Base-by-base conservation (phyloP, 2,888 invertebrate species). In the Cremastobaeus sp. region DNA sequence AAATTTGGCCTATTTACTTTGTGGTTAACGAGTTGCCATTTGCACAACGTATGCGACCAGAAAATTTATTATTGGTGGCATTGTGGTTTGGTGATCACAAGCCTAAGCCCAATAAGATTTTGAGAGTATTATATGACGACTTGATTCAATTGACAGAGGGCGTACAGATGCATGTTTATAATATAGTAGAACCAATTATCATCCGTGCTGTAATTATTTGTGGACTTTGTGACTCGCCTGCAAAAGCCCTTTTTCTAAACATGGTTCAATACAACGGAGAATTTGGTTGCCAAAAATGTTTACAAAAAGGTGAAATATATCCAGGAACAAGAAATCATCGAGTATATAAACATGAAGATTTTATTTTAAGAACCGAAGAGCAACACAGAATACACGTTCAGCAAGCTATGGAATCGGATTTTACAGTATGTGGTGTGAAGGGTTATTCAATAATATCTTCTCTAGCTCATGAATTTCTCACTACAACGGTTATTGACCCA, bases 301-400 rank as follows among this genome's bases (percentile, higher is more conserved):
- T 5, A 45, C 60, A 55, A 17, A 11, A 48, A 50, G 28, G 45
- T 1, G 17, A 59, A 18, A 11, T 43, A 6, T 45, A n/a, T 45
- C 39, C 25, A 11, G 59, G 20, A 2, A 30, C 52, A 28, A 18
- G 32, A 20, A 64, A 57, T 28, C 25, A 54, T 14, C 45, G 59
- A 17, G 37, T 54, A 14, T 48, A 59, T 20, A 20, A 30, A 64
- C 20, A 54, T 57, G 32, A 47, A 17, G n/a, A n/a, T n/a, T n/a
- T n/a, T n/a, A n/a, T n/a, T n/a, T n/a, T n/a, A n/a, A n/a, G n/a
- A n/a, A n/a, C n/a, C n/a, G n/a, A n/a, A n/a, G n/a, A n/a, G n/a
- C n/a, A n/a, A n/a, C n/a, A n/a, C n/a, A n/a, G n/a, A n/a, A n/a
- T n/a, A n/a, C n/a, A n/a, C n/a, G n/a, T n/a, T n/a, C n/a, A n/a